Conservation (phyloP, 2,113 vertebrate species). For the Lepidothrix coronata region DNA sequence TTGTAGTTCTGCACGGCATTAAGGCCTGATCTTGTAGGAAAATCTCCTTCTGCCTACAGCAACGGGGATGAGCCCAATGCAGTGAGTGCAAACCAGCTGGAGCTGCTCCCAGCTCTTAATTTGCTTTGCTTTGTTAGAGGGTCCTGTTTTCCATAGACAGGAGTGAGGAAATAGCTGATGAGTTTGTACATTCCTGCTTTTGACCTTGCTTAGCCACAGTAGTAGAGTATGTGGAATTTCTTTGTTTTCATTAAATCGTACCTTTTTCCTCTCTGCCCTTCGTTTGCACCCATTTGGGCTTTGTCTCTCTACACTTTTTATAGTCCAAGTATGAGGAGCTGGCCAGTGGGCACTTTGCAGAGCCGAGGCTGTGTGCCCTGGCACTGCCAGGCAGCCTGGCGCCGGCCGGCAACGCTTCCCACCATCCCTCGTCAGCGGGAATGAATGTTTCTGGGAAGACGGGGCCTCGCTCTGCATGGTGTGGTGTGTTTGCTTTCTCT, state of each 20-base stretch:
- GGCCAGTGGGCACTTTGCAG: neutral
- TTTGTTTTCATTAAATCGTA: neutral
- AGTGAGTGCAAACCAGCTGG: neutral
- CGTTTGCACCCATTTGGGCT: neutral
- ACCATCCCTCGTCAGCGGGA: neutral
- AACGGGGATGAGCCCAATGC: rapidly evolving
- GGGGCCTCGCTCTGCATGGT: neutral
- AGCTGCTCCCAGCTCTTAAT: neutral
- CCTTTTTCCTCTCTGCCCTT: neutral
- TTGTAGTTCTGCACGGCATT: rapidly evolving
- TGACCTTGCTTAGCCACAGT: neutral
- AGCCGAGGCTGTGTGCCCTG: neutral
- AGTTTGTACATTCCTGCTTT: neutral
- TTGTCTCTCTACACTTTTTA: rapidly evolving
- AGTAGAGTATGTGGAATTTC: neutral
- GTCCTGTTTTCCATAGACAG: neutral
- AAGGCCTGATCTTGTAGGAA: neutral
- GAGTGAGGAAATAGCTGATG: neutral
- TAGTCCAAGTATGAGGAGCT: neutral
- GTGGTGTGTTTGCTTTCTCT: neutral
- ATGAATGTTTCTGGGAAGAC: neutral
- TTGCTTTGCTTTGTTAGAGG: neutral
- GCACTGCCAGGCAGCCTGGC: neutral
- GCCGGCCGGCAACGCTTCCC: neutral
- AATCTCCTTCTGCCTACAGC: neutral